These are phyloP conservation scores for Scrobipalpa costella DNA, from an alignment of 2,888 invertebrate species.

Conservation along the genomic window DNA sequence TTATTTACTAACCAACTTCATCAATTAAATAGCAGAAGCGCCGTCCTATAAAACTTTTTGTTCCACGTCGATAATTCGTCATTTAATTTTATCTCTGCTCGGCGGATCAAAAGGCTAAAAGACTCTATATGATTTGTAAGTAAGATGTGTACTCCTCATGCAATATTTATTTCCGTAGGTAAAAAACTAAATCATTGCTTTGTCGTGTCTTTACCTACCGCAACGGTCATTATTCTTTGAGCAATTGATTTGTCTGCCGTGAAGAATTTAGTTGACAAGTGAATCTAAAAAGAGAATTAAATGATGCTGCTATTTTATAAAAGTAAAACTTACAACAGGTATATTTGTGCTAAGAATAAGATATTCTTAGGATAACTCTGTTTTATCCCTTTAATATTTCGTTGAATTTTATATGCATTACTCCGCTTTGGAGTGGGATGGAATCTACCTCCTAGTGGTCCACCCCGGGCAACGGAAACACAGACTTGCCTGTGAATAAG, in stretches of 20 bases:
- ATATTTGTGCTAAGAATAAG: no score
- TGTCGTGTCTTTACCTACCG: not conserved
- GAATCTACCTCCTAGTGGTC: no score
- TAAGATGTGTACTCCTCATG: constrained; percentile 22
- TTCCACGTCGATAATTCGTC: constrained; percentile 3
- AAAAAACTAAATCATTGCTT: constrained; percentile 19
- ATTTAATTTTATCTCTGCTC: constrained; percentile 20
- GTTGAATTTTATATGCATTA: no score
- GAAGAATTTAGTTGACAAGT: constrained; percentile 3
- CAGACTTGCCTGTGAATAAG: no score
- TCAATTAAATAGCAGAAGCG: not conserved
- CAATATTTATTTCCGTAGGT: constrained; percentile 15
- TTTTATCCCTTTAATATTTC: no score
- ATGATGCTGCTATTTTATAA: no score
- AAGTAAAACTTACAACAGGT: no score
- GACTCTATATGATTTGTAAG: constrained; percentile 18
- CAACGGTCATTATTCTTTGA: constrained; percentile 12
- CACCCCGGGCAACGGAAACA: no score
- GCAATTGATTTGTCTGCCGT: constrained; percentile 8
- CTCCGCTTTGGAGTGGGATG: no score
- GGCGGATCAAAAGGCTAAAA: constrained; percentile 21
- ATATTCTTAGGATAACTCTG: no score
- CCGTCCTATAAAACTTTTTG: not conserved
- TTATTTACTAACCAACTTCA: not conserved
- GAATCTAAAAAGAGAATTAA: not conserved